Evolutionary conservation across 2,113 vertebrate species (phyloP).

Genomic region (Lagenorhynchus albirostris): DNA sequence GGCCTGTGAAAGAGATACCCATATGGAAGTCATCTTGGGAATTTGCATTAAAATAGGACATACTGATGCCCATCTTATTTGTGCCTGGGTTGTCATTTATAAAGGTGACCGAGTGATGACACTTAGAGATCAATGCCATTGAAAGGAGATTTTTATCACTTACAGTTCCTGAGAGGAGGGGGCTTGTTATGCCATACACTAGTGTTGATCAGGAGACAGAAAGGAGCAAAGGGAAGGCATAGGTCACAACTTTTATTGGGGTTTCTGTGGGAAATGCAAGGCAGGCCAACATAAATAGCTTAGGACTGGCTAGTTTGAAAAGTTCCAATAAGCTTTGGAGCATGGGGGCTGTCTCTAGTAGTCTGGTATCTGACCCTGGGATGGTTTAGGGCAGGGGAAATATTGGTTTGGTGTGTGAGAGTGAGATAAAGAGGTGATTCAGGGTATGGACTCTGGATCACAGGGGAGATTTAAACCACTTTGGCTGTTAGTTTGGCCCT

Average conservation of each 20-base stretch:
- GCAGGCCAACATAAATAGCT: background rate
- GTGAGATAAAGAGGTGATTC: background rate
- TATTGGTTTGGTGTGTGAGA: background rate
- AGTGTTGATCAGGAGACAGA: background rate
- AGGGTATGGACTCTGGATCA: background rate
- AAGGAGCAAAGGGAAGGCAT: background rate
- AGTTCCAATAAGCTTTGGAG: background rate
- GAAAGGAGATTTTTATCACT: background rate
- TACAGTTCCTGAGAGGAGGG: background rate
- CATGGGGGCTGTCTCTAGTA: background rate
- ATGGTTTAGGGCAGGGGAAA: background rate
- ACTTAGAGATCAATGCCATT: background rate
- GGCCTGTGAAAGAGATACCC: background rate
- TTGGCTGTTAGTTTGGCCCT: background rate
- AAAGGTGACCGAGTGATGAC: background rate
- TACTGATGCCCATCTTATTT: background rate
- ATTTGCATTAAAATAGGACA: background rate
- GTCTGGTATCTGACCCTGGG: background rate
- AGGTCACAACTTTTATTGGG: background rate
- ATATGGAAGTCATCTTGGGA: background rate
- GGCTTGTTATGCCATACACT: background rate
- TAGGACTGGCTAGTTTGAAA: background rate
- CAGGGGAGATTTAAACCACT: background rate
- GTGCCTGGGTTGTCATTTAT: background rate
- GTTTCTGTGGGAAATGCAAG: background rate